These are phyloP conservation scores for Sphaeridia pumilis DNA, from an alignment of 2,888 invertebrate species.

Conservation along the genomic window DNA sequence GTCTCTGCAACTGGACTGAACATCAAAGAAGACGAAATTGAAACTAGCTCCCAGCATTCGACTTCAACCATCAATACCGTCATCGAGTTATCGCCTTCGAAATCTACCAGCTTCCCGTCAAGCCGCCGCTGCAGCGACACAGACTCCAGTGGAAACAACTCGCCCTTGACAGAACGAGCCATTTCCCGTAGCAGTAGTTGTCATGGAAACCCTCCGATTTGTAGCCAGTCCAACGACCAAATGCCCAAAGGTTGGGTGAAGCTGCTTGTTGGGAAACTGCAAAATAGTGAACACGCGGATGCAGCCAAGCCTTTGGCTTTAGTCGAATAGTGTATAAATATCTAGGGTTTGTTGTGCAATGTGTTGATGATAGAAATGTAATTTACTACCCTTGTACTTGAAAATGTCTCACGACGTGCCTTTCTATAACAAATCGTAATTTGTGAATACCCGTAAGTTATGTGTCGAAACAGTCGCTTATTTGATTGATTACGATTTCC, in stretches of 20 bases:
- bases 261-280: slow-evolving; percentile 60
- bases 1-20: slow-evolving; percentile 22
- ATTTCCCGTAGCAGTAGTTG: slow-evolving; percentile 26
- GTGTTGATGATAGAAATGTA: too few relatives aligned
- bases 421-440: too few relatives aligned
- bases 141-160: slow-evolving; percentile 29
- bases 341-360: not conserved
- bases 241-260: slow-evolving; percentile 55
- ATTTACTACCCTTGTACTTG: too few relatives aligned
- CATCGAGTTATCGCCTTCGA: slow-evolving; percentile 38
- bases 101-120: slow-evolving; percentile 30
- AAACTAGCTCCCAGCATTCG: slow-evolving; percentile 41
- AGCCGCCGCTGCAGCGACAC: slow-evolving; percentile 34
- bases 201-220: slow-evolving; percentile 7
- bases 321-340: not conserved
- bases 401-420: too few relatives aligned
- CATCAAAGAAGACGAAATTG: slow-evolving; percentile 38
- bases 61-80: slow-evolving; percentile 40
- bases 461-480: too few relatives aligned
- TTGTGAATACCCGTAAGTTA: too few relatives aligned
- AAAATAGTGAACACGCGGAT: slow-evolving; percentile 39
- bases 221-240: slow-evolving; percentile 20
- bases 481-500: too few relatives aligned
- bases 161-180: slow-evolving; percentile 33
- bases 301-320: too few relatives aligned